Evolutionary conservation across 2,888 invertebrate species (phyloP).

Genomic region (Trachelus stipa): DNA sequence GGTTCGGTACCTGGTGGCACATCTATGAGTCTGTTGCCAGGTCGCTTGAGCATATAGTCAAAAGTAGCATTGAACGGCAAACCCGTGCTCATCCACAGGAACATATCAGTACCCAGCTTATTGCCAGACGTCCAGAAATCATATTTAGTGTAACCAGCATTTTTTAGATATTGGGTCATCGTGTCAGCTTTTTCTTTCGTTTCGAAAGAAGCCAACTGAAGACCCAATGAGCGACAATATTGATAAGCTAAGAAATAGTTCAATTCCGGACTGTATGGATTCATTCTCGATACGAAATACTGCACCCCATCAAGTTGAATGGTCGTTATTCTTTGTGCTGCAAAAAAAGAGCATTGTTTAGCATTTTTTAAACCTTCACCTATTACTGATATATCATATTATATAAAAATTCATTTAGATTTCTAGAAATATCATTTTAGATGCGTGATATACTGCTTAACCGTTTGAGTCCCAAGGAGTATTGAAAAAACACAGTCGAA

Average conservation of each 20-base stretch:
- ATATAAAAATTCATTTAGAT: background rate
- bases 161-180: conserved; percentile 83
- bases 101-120: conserved; percentile 87
- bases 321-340: conserved; percentile 88
- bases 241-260: conserved; percentile 90
- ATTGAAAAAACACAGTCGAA: too few species aligned
- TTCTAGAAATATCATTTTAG: background rate
- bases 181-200: conserved; percentile 89
- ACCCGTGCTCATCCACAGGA: conserved; percentile 91
- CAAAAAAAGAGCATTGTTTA: conserved; percentile 36
- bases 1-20: conserved; percentile 80
- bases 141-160: conserved; percentile 85
- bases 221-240: conserved; percentile 86
- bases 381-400: too few species aligned
- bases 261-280: conserved; percentile 86
- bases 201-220: conserved; percentile 87
- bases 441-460: too few species aligned
- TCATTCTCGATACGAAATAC: conserved; percentile 88
- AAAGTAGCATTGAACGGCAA: conserved; percentile 90
- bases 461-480: too few species aligned
- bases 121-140: conserved; percentile 93
- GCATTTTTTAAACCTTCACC: too few species aligned
- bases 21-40: conserved; percentile 70
- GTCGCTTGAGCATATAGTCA: conserved; percentile 78
- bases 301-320: conserved; percentile 88